Percentiles rank a stretch among this genome's conserved stretches.
Conservation (phyloP, 2,113 vertebrate species). For the Clarias gariepinus region DNA sequence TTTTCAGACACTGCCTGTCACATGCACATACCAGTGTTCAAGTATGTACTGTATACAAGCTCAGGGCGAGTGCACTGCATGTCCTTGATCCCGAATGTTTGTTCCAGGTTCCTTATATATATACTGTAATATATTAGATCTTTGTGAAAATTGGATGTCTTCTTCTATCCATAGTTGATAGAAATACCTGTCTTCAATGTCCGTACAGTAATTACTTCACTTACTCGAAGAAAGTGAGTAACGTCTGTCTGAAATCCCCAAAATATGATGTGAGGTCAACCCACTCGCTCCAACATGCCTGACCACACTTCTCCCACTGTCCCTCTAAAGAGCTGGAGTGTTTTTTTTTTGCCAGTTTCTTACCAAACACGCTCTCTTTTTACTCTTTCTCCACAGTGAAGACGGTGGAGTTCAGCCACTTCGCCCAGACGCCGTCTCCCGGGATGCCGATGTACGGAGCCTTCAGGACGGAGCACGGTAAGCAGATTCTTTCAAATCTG, state of each 20-base stretch:
- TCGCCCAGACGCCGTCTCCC: slow-evolving; percentile 61
- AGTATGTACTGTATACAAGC: not conserved
- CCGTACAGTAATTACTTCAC: not conserved
- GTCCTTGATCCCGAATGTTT: not conserved
- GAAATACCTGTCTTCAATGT: no score
- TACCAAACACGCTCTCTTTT: slow-evolving; percentile 30
- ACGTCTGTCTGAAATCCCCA: not conserved
- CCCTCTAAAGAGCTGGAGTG: not conserved
- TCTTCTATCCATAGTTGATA: not conserved
- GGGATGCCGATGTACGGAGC: slow-evolving; percentile 60
- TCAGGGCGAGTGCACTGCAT: not conserved
- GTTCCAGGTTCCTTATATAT: not conserved
- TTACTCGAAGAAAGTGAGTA: not conserved
- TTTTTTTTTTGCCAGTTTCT: not conserved
- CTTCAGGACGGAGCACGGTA: slow-evolving; percentile 68
- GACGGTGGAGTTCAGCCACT: slow-evolving; percentile 62
- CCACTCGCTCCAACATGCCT: not conserved
- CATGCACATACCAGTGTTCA: not conserved
- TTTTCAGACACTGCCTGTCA: not conserved
- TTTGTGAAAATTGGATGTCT: not conserved
- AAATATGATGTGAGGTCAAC: not conserved
- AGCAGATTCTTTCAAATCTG: not conserved
- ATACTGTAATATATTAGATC: not conserved
- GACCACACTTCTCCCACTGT: not conserved
- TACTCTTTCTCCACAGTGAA: slow-evolving; percentile 61